Evolutionary conservation across 1,140 invertebrate species (phyloP).

Genomic region (Leguminivora glycinivorella): DNA sequence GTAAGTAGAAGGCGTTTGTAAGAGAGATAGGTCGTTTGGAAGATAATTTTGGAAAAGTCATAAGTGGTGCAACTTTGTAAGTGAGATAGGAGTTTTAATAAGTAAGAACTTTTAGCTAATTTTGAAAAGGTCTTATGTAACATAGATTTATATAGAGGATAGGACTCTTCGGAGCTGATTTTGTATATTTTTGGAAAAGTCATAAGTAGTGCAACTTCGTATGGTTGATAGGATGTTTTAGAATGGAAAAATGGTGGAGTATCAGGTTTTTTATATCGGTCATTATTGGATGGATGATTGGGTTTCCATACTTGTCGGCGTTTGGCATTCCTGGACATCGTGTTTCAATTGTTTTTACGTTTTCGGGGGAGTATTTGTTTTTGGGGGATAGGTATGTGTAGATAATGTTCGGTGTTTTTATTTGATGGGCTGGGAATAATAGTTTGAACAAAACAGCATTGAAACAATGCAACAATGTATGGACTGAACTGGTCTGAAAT

Average conservation of each 20-base stretch:
- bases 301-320: constrained; percentile 2
- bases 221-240: not conserved
- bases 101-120: not conserved
- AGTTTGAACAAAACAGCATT: no score
- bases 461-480: no score
- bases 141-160: no score
- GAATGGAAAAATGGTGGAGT: not conserved
- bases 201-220: not conserved
- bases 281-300: constrained; percentile 14
- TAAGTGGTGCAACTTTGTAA: no score
- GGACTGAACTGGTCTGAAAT: no score
- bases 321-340: not conserved
- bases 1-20: not conserved
- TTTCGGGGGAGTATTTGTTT: no score
- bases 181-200: not conserved
- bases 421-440: no score
- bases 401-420: no score
- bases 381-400: not conserved
- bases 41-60: not conserved
- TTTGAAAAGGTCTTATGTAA: not conserved
- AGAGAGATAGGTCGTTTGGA: not conserved
- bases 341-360: constrained; percentile 9
- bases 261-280: constrained; percentile 11
- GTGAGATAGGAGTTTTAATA: no score
- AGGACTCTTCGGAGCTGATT: no score